Conservation (phyloP, 2,888 invertebrate genomes). For the Tetranychus truncatus region DNA sequence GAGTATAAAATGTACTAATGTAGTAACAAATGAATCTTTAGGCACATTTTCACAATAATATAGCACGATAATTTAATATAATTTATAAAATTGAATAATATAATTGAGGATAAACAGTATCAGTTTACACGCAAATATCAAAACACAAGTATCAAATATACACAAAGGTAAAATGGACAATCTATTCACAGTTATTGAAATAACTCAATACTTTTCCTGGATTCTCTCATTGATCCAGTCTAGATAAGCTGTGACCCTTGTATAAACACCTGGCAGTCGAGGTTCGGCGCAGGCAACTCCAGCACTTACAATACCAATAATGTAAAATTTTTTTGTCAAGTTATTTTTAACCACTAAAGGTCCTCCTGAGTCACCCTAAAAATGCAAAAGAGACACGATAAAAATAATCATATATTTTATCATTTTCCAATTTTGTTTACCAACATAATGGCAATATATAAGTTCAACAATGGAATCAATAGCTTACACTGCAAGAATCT, state of each 20-base stretch:
- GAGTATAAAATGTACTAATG: too few species aligned
- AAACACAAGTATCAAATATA: too few species aligned
- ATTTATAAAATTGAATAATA: too few species aligned
- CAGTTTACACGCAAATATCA: too few species aligned
- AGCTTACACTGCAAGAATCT: constrained; percentile 28
- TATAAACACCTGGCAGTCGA: constrained; percentile 61
- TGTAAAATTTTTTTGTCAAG: constrained; percentile 38
- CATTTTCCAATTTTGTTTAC: too few species aligned
- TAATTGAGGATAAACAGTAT: too few species aligned
- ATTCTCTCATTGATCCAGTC: constrained; percentile 45
- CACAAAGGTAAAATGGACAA: too few species aligned
- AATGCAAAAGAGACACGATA: too few species aligned
- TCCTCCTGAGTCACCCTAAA: constrained; percentile 69
- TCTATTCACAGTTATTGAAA: not conserved
- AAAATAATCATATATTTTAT: too few species aligned
- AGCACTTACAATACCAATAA: constrained; percentile 63
- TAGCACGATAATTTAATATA: too few species aligned
- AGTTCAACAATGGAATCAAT: not conserved
- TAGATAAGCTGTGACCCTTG: constrained; percentile 55
- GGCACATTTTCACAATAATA: too few species aligned
- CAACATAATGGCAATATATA: not conserved
- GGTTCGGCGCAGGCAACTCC: constrained; percentile 67
- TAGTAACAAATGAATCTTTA: too few species aligned
- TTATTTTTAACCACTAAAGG: constrained; percentile 51
- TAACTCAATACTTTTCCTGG: not conserved